These are phyloP conservation scores for Temnothorax unifasciatus DNA, from an alignment of 2,888 invertebrate genomes.

Conservation along the genomic window DNA sequence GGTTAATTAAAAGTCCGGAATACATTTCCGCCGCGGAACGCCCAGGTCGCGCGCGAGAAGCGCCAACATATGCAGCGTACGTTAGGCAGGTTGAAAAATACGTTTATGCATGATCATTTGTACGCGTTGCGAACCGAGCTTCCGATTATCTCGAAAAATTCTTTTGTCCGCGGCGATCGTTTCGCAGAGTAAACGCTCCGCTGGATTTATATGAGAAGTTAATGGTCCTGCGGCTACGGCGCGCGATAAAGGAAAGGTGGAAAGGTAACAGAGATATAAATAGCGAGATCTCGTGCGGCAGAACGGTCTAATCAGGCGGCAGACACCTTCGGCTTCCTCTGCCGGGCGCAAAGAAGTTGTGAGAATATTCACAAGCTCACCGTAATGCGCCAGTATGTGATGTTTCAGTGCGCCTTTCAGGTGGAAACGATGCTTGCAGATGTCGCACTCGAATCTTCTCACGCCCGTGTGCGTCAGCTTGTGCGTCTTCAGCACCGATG, in stretches of 20 bases:
- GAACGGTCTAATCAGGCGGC: conserved; percentile 22
- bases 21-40: conserved; percentile 53
- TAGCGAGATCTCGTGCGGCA: conserved; percentile 42
- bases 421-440: conserved; percentile 73
- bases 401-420: conserved; percentile 73
- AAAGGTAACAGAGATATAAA: conserved; percentile 44
- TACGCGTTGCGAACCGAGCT: conserved; percentile 17
- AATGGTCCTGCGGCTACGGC: not conserved
- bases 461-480: conserved; percentile 69
- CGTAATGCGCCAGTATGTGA: conserved; percentile 72
- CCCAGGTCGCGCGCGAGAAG: conserved; percentile 37
- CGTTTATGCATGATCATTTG: conserved; percentile 39
- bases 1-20: conserved; percentile 55
- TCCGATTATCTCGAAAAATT: conserved; percentile 42
- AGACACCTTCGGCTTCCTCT: conserved; percentile 30
- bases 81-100: conserved; percentile 34
- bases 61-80: conserved; percentile 10
- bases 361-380: conserved; percentile 64
- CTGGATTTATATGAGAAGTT: conserved; percentile 43
- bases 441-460: conserved; percentile 73
- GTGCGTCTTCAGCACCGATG: conserved; percentile 72
- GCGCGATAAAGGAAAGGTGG: not conserved
- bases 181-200: conserved; percentile 53
- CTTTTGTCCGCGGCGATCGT: conserved; percentile 41
- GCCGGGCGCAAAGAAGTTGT: conserved; percentile 32